A percentile compares a stretch with the other conserved stretches of the same genome.
Evolutionary conservation across 2,888 invertebrate species (phyloP).

Genomic region (Autographa pulchrina): DNA sequence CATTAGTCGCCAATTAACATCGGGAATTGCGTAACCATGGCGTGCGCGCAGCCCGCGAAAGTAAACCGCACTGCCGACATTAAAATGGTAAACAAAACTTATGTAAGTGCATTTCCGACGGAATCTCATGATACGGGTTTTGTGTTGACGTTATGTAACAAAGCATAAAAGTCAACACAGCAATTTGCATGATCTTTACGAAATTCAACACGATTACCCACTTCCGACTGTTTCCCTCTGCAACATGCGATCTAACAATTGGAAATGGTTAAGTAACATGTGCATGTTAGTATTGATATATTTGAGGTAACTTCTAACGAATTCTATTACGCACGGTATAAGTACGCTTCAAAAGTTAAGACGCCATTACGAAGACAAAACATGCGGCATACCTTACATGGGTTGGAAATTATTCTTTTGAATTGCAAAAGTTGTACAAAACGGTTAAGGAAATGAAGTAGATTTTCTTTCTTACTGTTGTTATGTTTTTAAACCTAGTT

Average conservation of each 20-base stretch:
- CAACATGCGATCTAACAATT: constrained; percentile 38
- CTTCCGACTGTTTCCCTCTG: constrained; percentile 65
- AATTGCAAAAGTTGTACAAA: not conserved
- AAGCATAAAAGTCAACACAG: constrained; percentile 55
- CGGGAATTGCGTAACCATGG: constrained; percentile 75
- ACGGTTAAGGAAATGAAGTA: not conserved
- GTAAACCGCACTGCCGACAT: constrained; percentile 70
- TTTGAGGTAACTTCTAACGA: not conserved
- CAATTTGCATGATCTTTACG: constrained; percentile 41
- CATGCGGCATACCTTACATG: not conserved
- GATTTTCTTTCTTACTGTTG: too few species aligned
- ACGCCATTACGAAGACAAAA: not conserved
- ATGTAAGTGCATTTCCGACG: constrained; percentile 80
- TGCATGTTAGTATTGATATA: not conserved
- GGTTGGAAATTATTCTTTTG: not conserved
- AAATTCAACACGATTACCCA: constrained; percentile 63
- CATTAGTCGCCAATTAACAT: constrained; percentile 83
- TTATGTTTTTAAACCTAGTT: too few species aligned
- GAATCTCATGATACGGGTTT: constrained; percentile 62
- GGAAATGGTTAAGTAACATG: constrained; percentile 21
- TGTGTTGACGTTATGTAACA: constrained; percentile 53
- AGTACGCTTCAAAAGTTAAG: not conserved
- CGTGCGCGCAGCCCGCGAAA: constrained; percentile 74
- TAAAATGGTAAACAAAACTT: constrained; percentile 82
- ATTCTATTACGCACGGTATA: not conserved